These are phyloP conservation scores for Pseudolycoriella hygida DNA, from an alignment of 2,888 invertebrate species.

Conservation along the genomic window DNA sequence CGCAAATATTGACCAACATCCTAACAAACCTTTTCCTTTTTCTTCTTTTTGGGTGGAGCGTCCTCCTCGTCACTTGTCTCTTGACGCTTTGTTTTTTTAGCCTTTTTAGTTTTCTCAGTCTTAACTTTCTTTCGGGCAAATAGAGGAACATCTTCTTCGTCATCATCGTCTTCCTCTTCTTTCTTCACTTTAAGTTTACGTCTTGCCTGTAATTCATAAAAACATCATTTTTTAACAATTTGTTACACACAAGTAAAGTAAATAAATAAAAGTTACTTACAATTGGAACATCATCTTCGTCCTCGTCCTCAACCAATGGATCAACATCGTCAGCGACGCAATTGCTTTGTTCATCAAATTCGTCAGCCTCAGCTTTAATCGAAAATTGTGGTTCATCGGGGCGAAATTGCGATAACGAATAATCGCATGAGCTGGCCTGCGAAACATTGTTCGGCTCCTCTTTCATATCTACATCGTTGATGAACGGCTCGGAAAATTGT, in stretches of 20 bases:
- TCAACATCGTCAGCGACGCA: constrained; percentile 22
- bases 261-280: too few species aligned
- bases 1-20: too few species aligned
- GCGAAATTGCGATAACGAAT: constrained; percentile 48
- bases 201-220: constrained; percentile 21
- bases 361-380: constrained; percentile 32
- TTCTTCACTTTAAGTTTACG: constrained; percentile 25
- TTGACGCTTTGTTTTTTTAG: constrained; percentile 36
- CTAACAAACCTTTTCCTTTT: constrained; percentile 22
- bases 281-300: constrained; percentile 60
- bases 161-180: constrained; percentile 30
- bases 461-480: constrained; percentile 11
- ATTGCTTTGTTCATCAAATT: constrained; percentile 20
- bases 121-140: constrained; percentile 49
- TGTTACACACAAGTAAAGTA: too few species aligned
- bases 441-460: constrained; percentile 26
- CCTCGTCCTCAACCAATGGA: constrained; percentile 30
- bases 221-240: constrained; percentile 3
- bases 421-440: constrained; percentile 51
- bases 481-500: neutral
- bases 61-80: constrained; percentile 33
- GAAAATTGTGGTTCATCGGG: constrained; percentile 31
- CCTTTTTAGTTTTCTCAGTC: constrained; percentile 31
- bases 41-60: constrained; percentile 36
- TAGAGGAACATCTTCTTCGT: constrained; percentile 53